These are phyloP conservation scores for Drosophila rubida DNA, from an alignment of 2,888 invertebrate species.

Conservation along the genomic window DNA sequence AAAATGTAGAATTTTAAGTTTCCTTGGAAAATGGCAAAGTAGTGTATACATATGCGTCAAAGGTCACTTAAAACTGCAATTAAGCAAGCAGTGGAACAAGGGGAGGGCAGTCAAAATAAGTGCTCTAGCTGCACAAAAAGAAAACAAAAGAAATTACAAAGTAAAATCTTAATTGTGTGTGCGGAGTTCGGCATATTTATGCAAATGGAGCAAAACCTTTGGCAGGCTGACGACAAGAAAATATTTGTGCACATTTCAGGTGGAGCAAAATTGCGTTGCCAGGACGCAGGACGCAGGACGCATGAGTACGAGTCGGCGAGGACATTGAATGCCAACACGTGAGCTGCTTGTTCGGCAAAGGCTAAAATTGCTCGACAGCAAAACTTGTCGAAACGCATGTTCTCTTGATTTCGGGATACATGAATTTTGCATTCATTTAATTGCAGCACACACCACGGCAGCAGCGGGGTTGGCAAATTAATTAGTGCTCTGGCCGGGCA, in stretches of 20 bases:
- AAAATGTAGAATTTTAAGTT: slow-evolving; percentile 9
- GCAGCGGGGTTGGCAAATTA: slow-evolving; percentile 58
- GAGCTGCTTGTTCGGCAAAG: slow-evolving; percentile 19
- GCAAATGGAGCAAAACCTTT: slow-evolving; percentile 62
- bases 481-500: slow-evolving; percentile 53
- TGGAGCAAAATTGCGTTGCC: slow-evolving; percentile 21
- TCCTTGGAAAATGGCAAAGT: slow-evolving; percentile 1
- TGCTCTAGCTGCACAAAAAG: neutral
- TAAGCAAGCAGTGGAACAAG: too few species aligned
- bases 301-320: neutral
- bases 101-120: slow-evolving; percentile 12
- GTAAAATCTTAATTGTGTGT: slow-evolving; percentile 62
- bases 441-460: slow-evolving; percentile 52
- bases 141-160: slow-evolving; percentile 13
- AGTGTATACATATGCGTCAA: slow-evolving; percentile 1
- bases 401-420: slow-evolving; percentile 75
- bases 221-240: slow-evolving; percentile 31
- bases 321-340: slow-evolving; percentile 69
- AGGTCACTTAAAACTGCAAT: slow-evolving; percentile 6
- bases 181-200: slow-evolving; percentile 58
- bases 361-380: slow-evolving; percentile 73
- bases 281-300: slow-evolving; percentile 12
- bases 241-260: slow-evolving; percentile 58
- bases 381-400: slow-evolving; percentile 73
- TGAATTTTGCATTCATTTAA: slow-evolving; percentile 82